These are phyloP conservation scores for Spilarctia lutea DNA, from an alignment of 2,888 invertebrate species.

Conservation along the genomic window DNA sequence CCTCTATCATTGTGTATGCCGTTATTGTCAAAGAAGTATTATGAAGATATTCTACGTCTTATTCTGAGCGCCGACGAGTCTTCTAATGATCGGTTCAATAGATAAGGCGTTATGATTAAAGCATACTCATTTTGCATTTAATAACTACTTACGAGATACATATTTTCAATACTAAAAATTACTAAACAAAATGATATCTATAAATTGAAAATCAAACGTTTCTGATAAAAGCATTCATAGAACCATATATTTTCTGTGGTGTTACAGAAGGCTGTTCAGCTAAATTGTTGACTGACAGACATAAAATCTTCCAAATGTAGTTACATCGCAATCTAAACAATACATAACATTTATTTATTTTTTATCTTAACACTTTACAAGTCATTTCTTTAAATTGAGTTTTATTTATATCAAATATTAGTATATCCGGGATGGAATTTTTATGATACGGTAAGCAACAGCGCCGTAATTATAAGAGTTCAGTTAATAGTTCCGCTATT, in stretches of 20 bases:
- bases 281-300: not conserved
- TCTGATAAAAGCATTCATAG: not conserved
- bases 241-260: not conserved
- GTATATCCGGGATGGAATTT: not conserved
- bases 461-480: not conserved
- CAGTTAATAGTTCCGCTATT: not conserved
- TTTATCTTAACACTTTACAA: not conserved
- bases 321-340: not conserved
- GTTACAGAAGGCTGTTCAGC: not conserved
- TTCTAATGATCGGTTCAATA: not conserved
- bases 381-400: not conserved
- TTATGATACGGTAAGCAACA: not conserved
- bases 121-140: no score
- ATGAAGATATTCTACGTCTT: not conserved
- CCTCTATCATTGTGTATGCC: no score
- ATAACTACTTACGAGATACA: not conserved
- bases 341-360: not conserved
- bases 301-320: not conserved
- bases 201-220: not conserved
- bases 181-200: not conserved
- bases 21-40: not conserved
- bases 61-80: not conserved
- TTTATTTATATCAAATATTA: not conserved
- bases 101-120: no score
- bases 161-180: not conserved